Conservation (phyloP, 2,797 vertebrate genomes). For the Hylomyscus alleni region DNA sequence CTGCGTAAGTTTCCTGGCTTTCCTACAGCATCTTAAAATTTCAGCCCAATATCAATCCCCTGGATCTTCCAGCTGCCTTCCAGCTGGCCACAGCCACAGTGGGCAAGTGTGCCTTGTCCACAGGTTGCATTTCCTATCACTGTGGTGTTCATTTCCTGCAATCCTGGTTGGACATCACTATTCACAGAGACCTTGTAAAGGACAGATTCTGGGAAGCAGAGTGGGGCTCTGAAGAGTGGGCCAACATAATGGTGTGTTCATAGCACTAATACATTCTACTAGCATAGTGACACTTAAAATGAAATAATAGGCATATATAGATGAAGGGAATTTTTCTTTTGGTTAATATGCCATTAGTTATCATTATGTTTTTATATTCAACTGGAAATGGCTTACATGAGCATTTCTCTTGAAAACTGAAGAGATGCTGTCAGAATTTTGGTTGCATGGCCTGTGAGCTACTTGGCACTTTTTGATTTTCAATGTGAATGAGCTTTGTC, state of each 20-base stretch:
- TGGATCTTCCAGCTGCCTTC: conserved; percentile 84
- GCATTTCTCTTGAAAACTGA: neutral
- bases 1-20: conserved; percentile 88
- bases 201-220: conserved; percentile 57
- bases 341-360: neutral
- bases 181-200: conserved; percentile 78
- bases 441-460: neutral
- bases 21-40: conserved; percentile 89
- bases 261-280: neutral
- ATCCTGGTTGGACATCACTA: conserved; percentile 74
- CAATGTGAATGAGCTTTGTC: neutral
- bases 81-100: conserved; percentile 84
- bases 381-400: neutral
- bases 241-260: neutral
- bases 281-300: neutral
- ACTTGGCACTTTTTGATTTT: neutral
- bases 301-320: neutral
- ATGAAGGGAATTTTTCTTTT: neutral
- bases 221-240: conserved; percentile 49
- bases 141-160: conserved; percentile 87
- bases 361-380: neutral
- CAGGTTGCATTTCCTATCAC: conserved; percentile 88
- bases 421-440: neutral
- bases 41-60: conserved; percentile 86
- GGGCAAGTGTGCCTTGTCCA: conserved; percentile 83